A percentile compares a stretch with the other conserved stretches of the same genome.
These are phyloP conservation scores for Troglohyphantes excavatus DNA, from an alignment of 2,888 invertebrate genomes.

Conservation along the genomic window DNA sequence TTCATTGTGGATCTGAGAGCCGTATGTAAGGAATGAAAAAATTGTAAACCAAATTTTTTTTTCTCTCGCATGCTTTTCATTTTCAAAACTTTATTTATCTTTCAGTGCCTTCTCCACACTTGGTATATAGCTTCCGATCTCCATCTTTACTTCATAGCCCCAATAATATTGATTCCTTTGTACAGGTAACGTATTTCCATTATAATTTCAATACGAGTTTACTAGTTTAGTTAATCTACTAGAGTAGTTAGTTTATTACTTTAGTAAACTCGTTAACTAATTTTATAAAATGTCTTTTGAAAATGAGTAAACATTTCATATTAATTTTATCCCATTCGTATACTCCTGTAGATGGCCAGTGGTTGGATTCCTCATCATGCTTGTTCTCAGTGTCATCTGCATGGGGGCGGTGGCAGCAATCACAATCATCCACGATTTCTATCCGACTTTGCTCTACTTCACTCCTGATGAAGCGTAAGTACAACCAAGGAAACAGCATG, in stretches of 20 bases:
- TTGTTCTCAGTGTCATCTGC: constrained; percentile 54
- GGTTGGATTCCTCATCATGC: constrained; percentile 71
- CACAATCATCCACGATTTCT: constrained; percentile 67
- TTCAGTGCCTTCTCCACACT: constrained; percentile 79
- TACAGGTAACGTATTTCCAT: constrained; percentile 51
- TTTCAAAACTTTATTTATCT: constrained; percentile 12
- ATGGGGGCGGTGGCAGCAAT: constrained; percentile 63
- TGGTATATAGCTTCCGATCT: constrained; percentile 75
- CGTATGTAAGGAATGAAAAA: too few relatives aligned
- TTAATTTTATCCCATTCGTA: too few relatives aligned
- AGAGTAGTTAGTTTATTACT: too few relatives aligned
- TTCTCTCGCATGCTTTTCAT: not conserved
- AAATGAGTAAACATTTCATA: too few relatives aligned
- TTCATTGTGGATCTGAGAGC: too few relatives aligned
- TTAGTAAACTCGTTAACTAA: too few relatives aligned
- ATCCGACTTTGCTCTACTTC: constrained; percentile 78
- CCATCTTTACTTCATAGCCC: constrained; percentile 72
- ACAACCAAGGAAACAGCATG: too few relatives aligned
- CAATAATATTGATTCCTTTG: constrained; percentile 66
- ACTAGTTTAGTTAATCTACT: too few relatives aligned
- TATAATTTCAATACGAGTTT: too few relatives aligned
- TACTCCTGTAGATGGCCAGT: constrained; percentile 59
- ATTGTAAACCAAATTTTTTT: too few relatives aligned
- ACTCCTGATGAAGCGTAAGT: constrained; percentile 77
- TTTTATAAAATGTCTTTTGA: too few relatives aligned